A percentile compares a stretch with the other conserved stretches of the same genome.
Evolutionary conservation across 2,113 vertebrate species (phyloP).

Genomic region (Erinaceus europaeus): DNA sequence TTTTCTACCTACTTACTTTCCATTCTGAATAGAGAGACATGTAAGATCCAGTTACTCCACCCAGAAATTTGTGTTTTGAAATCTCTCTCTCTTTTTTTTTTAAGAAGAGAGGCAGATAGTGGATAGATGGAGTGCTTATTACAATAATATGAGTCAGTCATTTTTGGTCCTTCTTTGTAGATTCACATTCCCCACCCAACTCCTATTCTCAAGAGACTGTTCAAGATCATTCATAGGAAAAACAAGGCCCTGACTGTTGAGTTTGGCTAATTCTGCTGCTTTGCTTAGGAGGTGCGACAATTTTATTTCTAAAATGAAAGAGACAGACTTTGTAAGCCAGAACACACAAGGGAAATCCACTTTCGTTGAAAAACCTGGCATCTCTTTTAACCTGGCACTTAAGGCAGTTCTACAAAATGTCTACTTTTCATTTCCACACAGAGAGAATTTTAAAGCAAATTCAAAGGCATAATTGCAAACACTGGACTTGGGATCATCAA

Average conservation of each 20-base stretch:
- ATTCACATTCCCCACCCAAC: constrained; percentile 44
- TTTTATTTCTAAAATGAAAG: constrained; percentile 81
- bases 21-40: background rate
- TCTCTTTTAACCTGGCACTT: constrained; percentile 68
- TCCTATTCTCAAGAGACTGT: constrained; percentile 46
- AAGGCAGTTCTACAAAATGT: constrained; percentile 73
- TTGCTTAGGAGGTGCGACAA: constrained; percentile 77
- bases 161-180: constrained; percentile 39
- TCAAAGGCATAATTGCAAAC: background rate
- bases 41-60: background rate
- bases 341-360: constrained; percentile 83
- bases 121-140: constrained; percentile 31
- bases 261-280: constrained; percentile 73
- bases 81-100: background rate
- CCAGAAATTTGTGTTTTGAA: background rate
- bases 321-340: constrained; percentile 77
- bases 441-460: constrained; percentile 48
- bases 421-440: constrained; percentile 75
- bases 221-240: constrained; percentile 65
- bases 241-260: constrained; percentile 71
- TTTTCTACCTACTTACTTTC: background rate
- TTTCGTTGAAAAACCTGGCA: constrained; percentile 83
- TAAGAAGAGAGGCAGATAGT: background rate
- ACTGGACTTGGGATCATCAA: background rate
- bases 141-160: constrained; percentile 1